Conservation (phyloP, 2,888 invertebrate species). For the Rhogogaster chlorosoma region DNA sequence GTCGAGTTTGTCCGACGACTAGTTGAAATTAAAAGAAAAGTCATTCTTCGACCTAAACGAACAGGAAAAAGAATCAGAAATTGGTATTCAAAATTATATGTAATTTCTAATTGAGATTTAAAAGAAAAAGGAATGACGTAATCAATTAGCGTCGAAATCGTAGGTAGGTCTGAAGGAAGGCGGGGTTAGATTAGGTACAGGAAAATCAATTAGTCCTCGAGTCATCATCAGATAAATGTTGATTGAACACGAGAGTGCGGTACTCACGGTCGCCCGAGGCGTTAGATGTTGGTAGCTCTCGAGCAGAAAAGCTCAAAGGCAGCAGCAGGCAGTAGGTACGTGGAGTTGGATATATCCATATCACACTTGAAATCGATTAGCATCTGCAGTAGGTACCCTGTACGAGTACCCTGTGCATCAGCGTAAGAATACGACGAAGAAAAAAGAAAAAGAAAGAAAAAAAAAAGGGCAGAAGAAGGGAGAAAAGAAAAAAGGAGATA, state of each 20-base stretch:
- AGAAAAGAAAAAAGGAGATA: not conserved
- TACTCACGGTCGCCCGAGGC: slow-evolving; percentile 5
- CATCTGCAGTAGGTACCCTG: not conserved
- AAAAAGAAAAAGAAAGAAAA: not conserved
- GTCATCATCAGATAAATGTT: slow-evolving; percentile 41
- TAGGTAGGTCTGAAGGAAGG: not conserved
- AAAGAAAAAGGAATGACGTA: not conserved
- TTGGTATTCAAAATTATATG: not conserved
- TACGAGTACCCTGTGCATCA: not conserved
- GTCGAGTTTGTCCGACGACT: not conserved
- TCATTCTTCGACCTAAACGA: not conserved
- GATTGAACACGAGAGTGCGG: slow-evolving; percentile 28
- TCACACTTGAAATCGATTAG: not conserved
- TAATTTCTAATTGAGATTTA: not conserved
- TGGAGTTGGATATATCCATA: not conserved
- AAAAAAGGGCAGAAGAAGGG: not conserved
- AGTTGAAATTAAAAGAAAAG: not conserved
- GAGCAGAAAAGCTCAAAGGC: not conserved
- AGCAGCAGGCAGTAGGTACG: not conserved
- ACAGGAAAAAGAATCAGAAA: not conserved
- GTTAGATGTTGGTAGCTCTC: slow-evolving; percentile 7
- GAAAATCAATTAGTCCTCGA: slow-evolving; percentile 27
- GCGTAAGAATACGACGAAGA: not conserved
- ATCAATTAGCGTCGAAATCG: not conserved
- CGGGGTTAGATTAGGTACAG: not conserved